A percentile compares a stretch with the other conserved stretches of the same genome.
Conservation (phyloP, 2,888 invertebrate species). For the Cantharis flavilabris region DNA sequence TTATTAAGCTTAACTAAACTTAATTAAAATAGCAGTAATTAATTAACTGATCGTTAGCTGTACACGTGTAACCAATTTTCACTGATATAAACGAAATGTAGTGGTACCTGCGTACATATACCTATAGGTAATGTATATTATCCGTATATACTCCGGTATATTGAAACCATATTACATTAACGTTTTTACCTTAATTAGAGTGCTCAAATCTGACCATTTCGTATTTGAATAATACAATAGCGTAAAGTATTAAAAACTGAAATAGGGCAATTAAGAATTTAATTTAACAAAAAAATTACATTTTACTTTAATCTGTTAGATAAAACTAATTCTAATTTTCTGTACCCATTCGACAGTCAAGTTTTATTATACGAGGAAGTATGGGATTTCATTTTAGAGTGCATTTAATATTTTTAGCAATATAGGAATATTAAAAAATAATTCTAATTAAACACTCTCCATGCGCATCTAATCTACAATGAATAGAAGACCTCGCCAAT, state of each 20-base stretch:
- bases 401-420: background rate
- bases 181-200: background rate
- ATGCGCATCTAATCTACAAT: background rate
- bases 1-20: background rate
- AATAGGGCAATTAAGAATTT: no score
- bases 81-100: background rate
- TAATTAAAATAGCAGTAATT: background rate
- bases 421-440: background rate
- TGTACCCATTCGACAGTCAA: background rate
- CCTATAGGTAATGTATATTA: background rate
- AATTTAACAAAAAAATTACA: background rate
- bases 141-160: background rate
- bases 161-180: background rate
- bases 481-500: background rate
- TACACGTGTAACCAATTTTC: background rate
- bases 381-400: background rate
- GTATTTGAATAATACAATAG: no score
- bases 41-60: background rate
- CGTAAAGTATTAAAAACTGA: background rate
- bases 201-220: background rate
- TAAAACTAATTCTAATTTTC: background rate
- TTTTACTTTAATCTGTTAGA: background rate
- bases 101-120: background rate
- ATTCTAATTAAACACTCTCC: background rate
- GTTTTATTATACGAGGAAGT: background rate